Evolutionary conservation across 2,797 vertebrate species (phyloP).

Genomic region (Parotocinclus haroldoi): DNA sequence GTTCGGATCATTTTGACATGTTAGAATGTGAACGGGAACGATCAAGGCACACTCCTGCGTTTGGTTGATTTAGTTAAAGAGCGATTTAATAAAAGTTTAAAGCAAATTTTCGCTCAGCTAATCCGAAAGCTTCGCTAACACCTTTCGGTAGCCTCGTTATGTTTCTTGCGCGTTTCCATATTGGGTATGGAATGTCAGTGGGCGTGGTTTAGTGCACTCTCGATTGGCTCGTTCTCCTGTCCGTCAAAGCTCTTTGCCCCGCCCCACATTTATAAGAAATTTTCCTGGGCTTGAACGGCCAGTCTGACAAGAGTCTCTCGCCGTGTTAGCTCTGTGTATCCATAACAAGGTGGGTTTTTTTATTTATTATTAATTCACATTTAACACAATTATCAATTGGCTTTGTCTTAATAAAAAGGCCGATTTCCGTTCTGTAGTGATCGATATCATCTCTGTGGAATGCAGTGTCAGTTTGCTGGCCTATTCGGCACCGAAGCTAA

Average conservation of each 20-base stretch:
- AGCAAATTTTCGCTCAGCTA: too few relatives aligned
- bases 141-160: too few relatives aligned
- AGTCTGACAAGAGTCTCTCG: background rate
- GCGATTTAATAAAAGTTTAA: background rate
- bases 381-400: too few relatives aligned
- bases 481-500: slow-evolving; percentile 9
- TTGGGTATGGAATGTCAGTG: slow-evolving; percentile 55
- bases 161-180: background rate
- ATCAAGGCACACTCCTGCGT: too few relatives aligned
- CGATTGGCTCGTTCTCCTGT: slow-evolving; percentile 66
- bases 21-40: too few relatives aligned
- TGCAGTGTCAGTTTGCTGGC: background rate
- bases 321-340: background rate
- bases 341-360: slow-evolving; percentile 13
- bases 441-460: background rate
- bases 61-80: too few relatives aligned
- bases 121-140: background rate
- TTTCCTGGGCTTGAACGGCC: slow-evolving; percentile 63
- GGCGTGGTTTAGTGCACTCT: slow-evolving; percentile 47
- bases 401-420: background rate
- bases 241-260: slow-evolving; percentile 52
- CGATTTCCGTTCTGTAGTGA: background rate
- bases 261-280: slow-evolving; percentile 44
- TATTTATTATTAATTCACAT: background rate
- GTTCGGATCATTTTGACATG: too few relatives aligned